Conservation (phyloP, 2,113 vertebrate species). For the Myotis davidii region DNA sequence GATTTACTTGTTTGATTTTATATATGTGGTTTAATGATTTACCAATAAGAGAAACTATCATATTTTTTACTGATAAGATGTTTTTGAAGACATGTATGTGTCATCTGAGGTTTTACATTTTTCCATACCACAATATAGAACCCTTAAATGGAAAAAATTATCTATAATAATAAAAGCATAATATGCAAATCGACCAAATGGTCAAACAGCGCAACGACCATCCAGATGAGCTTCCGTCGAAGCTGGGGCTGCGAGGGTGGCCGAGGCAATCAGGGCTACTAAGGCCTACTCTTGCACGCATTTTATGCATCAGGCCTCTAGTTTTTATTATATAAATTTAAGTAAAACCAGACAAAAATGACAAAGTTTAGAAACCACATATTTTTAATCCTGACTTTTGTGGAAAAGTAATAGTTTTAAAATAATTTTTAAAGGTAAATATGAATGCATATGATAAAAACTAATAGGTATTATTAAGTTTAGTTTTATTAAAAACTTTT, state of each 20-base stretch:
- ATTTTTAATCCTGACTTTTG: not conserved
- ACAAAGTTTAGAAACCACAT: not conserved
- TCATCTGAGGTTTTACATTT: not conserved
- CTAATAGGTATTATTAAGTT: not conserved
- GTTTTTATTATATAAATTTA: not conserved
- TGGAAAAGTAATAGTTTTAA: not conserved
- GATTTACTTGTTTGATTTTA: not conserved
- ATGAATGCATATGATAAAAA: not conserved
- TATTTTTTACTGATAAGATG: conserved; percentile 24
- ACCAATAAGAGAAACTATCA: not conserved
- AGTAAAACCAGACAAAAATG: not conserved
- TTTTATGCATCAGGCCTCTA: too few species aligned
- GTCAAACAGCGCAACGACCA: too few species aligned
- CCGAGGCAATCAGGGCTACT: too few species aligned
- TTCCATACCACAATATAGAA: not conserved
- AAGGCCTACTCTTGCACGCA: too few species aligned
- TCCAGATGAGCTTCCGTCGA: too few species aligned
- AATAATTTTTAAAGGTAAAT: not conserved
- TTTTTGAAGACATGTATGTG: not conserved
- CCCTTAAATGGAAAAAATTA: not conserved
- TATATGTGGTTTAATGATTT: not conserved
- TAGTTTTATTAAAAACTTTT: not conserved
- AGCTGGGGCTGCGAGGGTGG: too few species aligned
- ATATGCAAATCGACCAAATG: too few species aligned
- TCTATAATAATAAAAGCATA: too few species aligned